A percentile compares a stretch with the other conserved stretches of the same genome.
Conservation (phyloP, 2,888 invertebrate species). For the Acrocera orbiculus region DNA sequence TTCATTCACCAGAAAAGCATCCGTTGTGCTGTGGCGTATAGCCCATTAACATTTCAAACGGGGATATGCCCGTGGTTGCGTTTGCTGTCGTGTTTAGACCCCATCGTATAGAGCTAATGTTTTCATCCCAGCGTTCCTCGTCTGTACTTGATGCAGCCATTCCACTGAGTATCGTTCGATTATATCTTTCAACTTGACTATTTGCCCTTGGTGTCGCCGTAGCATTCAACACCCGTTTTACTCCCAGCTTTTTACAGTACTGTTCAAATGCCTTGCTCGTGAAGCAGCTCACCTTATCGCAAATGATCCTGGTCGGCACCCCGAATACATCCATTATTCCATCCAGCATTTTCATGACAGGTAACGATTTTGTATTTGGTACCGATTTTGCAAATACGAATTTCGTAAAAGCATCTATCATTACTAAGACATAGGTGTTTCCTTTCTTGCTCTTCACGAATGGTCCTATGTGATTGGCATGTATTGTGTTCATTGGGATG, state of each 20-base stretch:
- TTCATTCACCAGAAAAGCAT: too few species aligned
- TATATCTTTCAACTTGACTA: constrained; percentile 13
- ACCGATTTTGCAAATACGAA: constrained; percentile 18
- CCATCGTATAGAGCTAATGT: constrained; percentile 9
- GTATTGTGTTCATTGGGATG: constrained; percentile 17
- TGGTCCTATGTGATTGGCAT: constrained; percentile 27
- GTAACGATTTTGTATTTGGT: constrained; percentile 15
- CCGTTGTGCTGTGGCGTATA: too few species aligned
- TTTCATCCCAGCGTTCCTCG: constrained; percentile 12
- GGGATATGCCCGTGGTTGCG: constrained; percentile 9
- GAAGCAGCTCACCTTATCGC: constrained; percentile 22
- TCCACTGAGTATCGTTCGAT: constrained; percentile 9
- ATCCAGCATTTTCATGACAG: constrained; percentile 15
- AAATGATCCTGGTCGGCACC: constrained; percentile 17
- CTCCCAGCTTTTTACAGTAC: constrained; percentile 13
- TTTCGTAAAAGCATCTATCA: constrained; percentile 24
- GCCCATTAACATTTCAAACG: constrained; percentile 8
- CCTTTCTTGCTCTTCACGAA: constrained; percentile 18
- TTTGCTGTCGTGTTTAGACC: constrained; percentile 12
- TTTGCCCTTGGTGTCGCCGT: constrained; percentile 6
- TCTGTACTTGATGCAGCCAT: constrained; percentile 8
- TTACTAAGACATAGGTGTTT: constrained; percentile 19
- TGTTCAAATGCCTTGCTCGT: constrained; percentile 19
- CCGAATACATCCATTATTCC: constrained; percentile 15
- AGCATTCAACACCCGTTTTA: constrained; percentile 8